These are phyloP conservation scores for Holcopasites calliopsidis DNA, from an alignment of 1,140 invertebrate species.

Conservation along the genomic window DNA sequence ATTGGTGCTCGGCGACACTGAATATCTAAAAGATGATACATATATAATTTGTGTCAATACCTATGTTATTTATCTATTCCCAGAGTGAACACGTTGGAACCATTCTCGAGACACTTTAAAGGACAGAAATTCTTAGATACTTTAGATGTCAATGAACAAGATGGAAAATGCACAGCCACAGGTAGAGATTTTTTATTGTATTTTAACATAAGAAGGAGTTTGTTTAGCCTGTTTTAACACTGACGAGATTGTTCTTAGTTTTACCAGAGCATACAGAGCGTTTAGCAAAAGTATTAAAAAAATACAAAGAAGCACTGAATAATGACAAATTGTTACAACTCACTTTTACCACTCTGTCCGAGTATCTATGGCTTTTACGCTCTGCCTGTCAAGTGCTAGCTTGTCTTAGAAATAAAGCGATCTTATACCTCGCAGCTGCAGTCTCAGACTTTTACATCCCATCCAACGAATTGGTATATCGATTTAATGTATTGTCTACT, in stretches of 20 bases:
- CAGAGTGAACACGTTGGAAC: constrained; percentile 90
- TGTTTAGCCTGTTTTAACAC: not conserved
- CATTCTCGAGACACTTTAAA: constrained; percentile 92
- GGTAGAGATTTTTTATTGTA: constrained; percentile 62
- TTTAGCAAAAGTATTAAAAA: constrained; percentile 84
- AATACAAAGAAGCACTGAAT: constrained; percentile 85
- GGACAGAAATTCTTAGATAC: constrained; percentile 90
- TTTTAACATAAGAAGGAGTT: not conserved
- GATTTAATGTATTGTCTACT: constrained; percentile 23
- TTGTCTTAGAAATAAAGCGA: constrained; percentile 83
- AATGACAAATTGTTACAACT: constrained; percentile 86
- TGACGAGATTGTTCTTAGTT: constrained; percentile 78
- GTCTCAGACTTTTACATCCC: constrained; percentile 99
- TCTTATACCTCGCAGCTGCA: constrained; percentile 97
- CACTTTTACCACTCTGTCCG: constrained; percentile 91
- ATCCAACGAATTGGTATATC: constrained; percentile 91
- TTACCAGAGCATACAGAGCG: constrained; percentile 85
- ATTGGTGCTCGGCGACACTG: constrained; percentile 22
- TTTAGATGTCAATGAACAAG: constrained; percentile 83
- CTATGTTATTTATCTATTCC: constrained; percentile 24
- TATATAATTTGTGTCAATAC: not conserved
- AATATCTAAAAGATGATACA: not conserved
- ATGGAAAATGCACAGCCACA: constrained; percentile 82
- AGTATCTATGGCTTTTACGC: constrained; percentile 96
- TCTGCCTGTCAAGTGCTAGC: constrained; percentile 88